These are phyloP conservation scores for Crotalus helleri DNA, from an alignment of 2,113 vertebrate genomes.

Conservation along the genomic window DNA sequence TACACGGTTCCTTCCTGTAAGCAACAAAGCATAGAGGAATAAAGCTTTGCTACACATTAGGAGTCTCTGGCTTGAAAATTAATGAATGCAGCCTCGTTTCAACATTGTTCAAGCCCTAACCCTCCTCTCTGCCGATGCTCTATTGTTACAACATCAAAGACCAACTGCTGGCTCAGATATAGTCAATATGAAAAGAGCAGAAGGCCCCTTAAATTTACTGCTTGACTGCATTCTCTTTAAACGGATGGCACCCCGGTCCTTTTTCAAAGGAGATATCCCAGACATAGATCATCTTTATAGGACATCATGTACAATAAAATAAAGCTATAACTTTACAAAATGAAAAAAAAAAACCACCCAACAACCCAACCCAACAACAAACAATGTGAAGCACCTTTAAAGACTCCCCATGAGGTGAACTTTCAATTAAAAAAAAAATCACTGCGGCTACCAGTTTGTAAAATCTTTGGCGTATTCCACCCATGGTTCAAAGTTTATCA, in stretches of 20 bases:
- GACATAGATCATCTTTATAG: constrained; percentile 81
- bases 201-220: constrained; percentile 77
- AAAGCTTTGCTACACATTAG: constrained; percentile 34
- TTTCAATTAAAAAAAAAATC: constrained; percentile 70
- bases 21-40: constrained; percentile 7
- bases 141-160: constrained; percentile 81
- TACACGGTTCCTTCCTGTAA: constrained; percentile 11
- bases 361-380: background rate
- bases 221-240: constrained; percentile 79
- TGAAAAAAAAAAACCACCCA: constrained; percentile 25
- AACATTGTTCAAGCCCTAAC: constrained; percentile 62
- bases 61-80: constrained; percentile 53
- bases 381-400: constrained; percentile 57
- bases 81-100: constrained; percentile 62
- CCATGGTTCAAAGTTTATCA: constrained; percentile 56
- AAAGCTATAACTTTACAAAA: constrained; percentile 65
- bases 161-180: constrained; percentile 74
- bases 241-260: constrained; percentile 67
- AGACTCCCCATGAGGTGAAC: constrained; percentile 64
- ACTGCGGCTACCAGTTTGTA: constrained; percentile 74
- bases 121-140: constrained; percentile 65
- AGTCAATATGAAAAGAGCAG: constrained; percentile 76
- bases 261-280: constrained; percentile 71
- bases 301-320: constrained; percentile 75
- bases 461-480: constrained; percentile 60